A percentile compares a stretch with the other conserved stretches of the same genome.
Evolutionary conservation across 2,888 invertebrate species (phyloP).

Genomic region (Chrysopilus asiliformis): DNA sequence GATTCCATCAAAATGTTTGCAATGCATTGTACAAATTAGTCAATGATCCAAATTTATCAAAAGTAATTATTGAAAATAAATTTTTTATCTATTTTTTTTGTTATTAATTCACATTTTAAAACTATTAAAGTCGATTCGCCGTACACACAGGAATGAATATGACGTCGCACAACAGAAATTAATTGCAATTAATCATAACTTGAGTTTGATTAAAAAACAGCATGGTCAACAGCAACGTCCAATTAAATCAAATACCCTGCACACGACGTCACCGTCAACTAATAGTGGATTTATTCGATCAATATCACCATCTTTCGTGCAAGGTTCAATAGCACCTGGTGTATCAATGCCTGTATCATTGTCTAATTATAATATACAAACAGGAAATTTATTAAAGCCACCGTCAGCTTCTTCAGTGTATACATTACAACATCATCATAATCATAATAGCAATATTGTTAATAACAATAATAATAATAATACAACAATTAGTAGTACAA

Average conservation of each 20-base stretch:
- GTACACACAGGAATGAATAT: constrained; percentile 18
- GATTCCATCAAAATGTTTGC: constrained; percentile 16
- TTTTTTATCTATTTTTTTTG: constrained; percentile 1
- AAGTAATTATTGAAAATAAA: constrained; percentile 3
- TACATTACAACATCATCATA: background rate
- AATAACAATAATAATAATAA: too few relatives aligned
- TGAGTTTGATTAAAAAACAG: constrained; percentile 15
- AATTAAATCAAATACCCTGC: constrained; percentile 4
- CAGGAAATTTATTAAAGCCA: background rate
- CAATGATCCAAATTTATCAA: constrained; percentile 12
- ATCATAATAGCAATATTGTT: background rate
- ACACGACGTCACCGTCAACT: constrained; percentile 8
- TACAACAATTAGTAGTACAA: too few relatives aligned
- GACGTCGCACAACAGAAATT: constrained; percentile 19
- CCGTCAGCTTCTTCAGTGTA: background rate
- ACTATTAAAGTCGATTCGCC: constrained; percentile 12
- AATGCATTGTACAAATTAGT: constrained; percentile 13
- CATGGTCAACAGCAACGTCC: constrained; percentile 1
- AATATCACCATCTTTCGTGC: constrained; percentile 5
- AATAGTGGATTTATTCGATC: constrained; percentile 4
- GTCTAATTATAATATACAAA: constrained; percentile 4
- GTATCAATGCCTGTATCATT: constrained; percentile 4
- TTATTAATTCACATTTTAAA: constrained; percentile 1
- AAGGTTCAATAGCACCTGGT: too few relatives aligned
- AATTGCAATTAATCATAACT: constrained; percentile 19